Evolutionary conservation across 2,113 vertebrate species (phyloP).

Genomic region (Syngnathus scovelli): DNA sequence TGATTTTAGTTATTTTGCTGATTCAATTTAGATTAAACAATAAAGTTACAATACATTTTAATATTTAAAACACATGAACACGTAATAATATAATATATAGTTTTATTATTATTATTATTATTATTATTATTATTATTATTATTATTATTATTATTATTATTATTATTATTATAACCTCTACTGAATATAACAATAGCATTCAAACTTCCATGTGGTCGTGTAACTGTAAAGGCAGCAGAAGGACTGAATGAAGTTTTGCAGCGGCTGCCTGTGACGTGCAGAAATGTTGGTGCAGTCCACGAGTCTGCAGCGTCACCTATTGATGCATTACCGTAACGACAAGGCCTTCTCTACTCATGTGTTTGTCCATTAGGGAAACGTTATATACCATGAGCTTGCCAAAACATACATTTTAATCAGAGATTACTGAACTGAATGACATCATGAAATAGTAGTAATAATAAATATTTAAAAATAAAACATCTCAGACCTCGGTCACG

Average conservation of each 20-base stretch:
- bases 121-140: background rate
- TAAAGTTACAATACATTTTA: background rate
- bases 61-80: background rate
- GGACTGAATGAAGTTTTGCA: slow-evolving; percentile 14
- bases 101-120: background rate
- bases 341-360: background rate
- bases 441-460: background rate
- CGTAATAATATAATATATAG: background rate
- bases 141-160: background rate
- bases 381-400: background rate
- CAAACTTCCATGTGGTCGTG: background rate
- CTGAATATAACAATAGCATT: background rate
- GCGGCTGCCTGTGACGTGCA: background rate
- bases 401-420: background rate
- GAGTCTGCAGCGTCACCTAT: slow-evolving; percentile 65
- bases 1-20: too few species aligned
- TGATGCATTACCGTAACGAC: slow-evolving; percentile 7
- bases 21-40: background rate
- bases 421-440: background rate
- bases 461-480: background rate
- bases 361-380: background rate
- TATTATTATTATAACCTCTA: background rate
- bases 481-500: background rate
- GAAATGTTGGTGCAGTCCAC: background rate
- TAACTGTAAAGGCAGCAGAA: slow-evolving; percentile 3